A percentile compares a stretch with the other conserved stretches of the same genome.
These are phyloP conservation scores for Hypercompe scribonia DNA, from an alignment of 2,888 invertebrate species.

Conservation along the genomic window DNA sequence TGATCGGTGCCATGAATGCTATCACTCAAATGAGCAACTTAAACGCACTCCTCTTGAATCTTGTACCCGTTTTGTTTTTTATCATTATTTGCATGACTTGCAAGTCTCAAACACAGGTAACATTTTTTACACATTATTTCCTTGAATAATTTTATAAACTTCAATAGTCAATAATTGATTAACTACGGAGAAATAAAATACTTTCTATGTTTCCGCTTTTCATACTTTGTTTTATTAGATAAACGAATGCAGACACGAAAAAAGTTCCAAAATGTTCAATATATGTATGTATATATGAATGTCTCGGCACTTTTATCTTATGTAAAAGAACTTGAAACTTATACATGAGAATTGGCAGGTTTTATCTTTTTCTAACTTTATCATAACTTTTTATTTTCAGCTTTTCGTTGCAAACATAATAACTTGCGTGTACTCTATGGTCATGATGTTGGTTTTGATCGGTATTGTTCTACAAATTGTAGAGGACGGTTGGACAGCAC, in stretches of 20 bases:
- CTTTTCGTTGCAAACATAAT: conserved; percentile 91
- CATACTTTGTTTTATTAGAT: too few relatives aligned
- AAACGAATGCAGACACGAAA: too few relatives aligned
- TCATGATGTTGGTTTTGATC: conserved; percentile 95
- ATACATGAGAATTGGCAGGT: not conserved
- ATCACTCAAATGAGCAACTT: conserved; percentile 91
- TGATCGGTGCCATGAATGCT: conserved; percentile 93
- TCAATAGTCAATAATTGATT: too few relatives aligned
- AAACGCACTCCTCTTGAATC: conserved; percentile 88
- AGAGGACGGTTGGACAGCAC: conserved; percentile 92
- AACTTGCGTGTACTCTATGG: conserved; percentile 92
- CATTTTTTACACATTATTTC: not conserved
- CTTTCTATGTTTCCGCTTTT: too few relatives aligned
- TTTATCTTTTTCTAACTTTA: not conserved
- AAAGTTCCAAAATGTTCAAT: too few relatives aligned
- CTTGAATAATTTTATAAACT: not conserved
- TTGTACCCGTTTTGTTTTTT: conserved; percentile 89
- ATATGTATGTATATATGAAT: too few relatives aligned
- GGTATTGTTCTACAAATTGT: conserved; percentile 92
- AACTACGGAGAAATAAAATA: too few relatives aligned
- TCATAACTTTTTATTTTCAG: conserved; percentile 72
- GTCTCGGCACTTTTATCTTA: too few relatives aligned
- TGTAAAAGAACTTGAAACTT: too few relatives aligned
- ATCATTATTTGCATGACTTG: conserved; percentile 89
- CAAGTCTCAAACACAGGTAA: conserved; percentile 90